phyloP scores from a whole-genome alignment of 2,888 invertebrate genomes.

The Mythimna pallens region DNA sequence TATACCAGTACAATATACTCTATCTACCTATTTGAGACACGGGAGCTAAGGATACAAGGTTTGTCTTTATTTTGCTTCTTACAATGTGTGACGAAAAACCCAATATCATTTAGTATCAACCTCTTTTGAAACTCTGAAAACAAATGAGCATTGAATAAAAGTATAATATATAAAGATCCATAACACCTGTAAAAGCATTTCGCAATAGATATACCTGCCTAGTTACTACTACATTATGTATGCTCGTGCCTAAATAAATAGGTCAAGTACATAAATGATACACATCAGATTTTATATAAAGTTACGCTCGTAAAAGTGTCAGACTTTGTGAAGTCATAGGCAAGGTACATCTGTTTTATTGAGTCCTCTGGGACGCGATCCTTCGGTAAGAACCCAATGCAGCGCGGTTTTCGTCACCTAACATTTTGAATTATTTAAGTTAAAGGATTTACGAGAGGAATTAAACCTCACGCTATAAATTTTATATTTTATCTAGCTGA shows the following conservation, averaged over 20 bases:
- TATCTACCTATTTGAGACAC: neutral
- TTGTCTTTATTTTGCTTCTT: neutral
- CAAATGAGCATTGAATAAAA: neutral
- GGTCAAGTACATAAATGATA: conserved; percentile 63
- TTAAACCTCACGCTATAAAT: conserved; percentile 48
- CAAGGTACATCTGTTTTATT: conserved; percentile 64
- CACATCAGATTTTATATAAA: conserved; percentile 63
- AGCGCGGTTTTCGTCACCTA: conserved; percentile 59
- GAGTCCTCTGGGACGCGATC: conserved; percentile 50
- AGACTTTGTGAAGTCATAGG: conserved; percentile 60
- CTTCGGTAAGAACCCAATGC: conserved; percentile 49
- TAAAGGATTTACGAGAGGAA: conserved; percentile 51
- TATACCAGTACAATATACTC: neutral
- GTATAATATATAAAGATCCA: neutral
- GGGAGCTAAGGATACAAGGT: neutral
- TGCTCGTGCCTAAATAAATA: conserved; percentile 52
- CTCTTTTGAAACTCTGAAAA: neutral
- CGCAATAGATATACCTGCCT: neutral
- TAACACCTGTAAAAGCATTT: conserved; percentile 17
- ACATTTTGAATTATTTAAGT: conserved; percentile 53
- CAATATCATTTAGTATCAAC: neutral
- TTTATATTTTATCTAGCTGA: conserved; percentile 34
- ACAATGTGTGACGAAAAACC: neutral
- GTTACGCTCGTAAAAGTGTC: conserved; percentile 59
- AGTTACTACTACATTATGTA: conserved; percentile 22